These are phyloP conservation scores for Myripristis murdjan DNA, from an alignment of 2,797 vertebrate genomes.

Conservation along the genomic window DNA sequence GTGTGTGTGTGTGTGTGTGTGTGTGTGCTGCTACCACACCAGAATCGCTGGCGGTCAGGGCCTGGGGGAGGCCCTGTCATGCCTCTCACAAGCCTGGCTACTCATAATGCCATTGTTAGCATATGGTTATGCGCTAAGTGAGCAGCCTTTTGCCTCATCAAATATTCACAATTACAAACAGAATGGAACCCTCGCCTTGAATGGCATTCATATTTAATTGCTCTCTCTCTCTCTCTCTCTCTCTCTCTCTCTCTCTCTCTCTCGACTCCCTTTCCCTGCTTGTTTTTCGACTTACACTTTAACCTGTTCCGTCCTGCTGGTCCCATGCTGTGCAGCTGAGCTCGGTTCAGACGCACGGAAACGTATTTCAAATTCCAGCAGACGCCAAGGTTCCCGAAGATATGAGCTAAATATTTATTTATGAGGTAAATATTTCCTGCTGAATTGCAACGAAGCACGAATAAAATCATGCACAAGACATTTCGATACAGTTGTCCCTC, in stretches of 20 bases:
- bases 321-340: too few species aligned
- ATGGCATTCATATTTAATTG: slow-evolving; percentile 82
- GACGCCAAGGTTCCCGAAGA: too few species aligned
- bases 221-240: slow-evolving; percentile 33
- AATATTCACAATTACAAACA: slow-evolving; percentile 88
- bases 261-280: slow-evolving; percentile 31
- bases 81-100: slow-evolving; percentile 46
- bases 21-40: slow-evolving; percentile 16
- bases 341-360: too few species aligned
- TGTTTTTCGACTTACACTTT: slow-evolving; percentile 27
- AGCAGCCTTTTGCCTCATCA: slow-evolving; percentile 80
- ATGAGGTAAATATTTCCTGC: too few species aligned
- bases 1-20: slow-evolving; percentile 14
- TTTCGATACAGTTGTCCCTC: too few species aligned
- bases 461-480: too few species aligned
- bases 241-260: slow-evolving; percentile 3
- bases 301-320: too few species aligned
- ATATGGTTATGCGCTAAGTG: slow-evolving; percentile 80
- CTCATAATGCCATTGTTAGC: slow-evolving; percentile 79
- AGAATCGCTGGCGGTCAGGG: slow-evolving; percentile 27
- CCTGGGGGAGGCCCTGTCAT: slow-evolving; percentile 57
- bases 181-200: slow-evolving; percentile 77
- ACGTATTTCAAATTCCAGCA: too few species aligned
- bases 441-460: too few species aligned
- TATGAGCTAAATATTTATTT: too few species aligned